A percentile compares a stretch with the other conserved stretches of the same genome.
phyloP scores from a whole-genome alignment of 1,140 invertebrate genomes.

The Neodiprion fabricii region DNA sequence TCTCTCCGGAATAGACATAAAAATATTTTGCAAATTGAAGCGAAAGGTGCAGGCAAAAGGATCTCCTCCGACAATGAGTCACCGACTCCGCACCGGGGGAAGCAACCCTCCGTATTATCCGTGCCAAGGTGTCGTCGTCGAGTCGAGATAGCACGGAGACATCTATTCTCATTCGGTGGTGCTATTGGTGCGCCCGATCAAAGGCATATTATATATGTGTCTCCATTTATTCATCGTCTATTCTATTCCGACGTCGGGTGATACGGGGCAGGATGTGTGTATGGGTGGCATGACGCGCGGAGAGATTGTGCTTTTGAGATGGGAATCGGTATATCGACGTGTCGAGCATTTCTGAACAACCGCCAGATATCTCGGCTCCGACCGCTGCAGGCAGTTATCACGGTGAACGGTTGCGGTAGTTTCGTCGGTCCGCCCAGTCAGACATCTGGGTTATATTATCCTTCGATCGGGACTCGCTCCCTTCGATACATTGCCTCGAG shows the following conservation, averaged over 20 bases:
- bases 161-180: too few species aligned
- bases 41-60: too few species aligned
- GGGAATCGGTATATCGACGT: conserved; percentile 1
- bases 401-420: neutral
- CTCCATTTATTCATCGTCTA: neutral
- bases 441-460: neutral
- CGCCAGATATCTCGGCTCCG: neutral
- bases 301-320: conserved; percentile 7
- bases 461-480: conserved; percentile 3
- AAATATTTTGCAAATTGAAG: too few species aligned
- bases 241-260: too few species aligned
- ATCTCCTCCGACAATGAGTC: too few species aligned
- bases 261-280: neutral
- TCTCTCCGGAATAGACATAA: too few species aligned
- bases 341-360: conserved; percentile 7
- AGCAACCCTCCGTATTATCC: too few species aligned
- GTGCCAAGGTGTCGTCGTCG: neutral
- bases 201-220: neutral
- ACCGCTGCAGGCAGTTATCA: conserved; percentile 2
- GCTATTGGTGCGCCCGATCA: too few species aligned
- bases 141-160: neutral
- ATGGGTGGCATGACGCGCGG: neutral
- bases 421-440: neutral
- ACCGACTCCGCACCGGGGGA: too few species aligned
- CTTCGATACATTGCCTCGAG: neutral